Base-by-base conservation (phyloP, 2,797 vertebrate genomes). In the Oryzias sinensis region DNA sequence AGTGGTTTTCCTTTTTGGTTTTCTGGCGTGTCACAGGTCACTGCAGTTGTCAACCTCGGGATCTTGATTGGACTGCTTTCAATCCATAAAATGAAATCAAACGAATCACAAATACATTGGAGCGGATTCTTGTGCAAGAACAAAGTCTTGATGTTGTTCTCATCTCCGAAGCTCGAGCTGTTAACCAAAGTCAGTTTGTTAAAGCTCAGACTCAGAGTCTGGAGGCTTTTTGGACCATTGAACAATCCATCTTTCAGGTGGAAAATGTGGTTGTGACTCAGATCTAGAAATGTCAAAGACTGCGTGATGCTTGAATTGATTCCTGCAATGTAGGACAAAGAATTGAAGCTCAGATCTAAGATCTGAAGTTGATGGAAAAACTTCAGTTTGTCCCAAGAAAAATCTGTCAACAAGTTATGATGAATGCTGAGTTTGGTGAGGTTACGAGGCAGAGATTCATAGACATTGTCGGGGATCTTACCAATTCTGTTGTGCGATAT, bases 61-160 rank as follows among this genome's bases (percentile, higher is more conserved):
- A 95, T 88, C 13, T 44, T 87, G 22, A 92, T 1, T 0, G 41
- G 0, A 13, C 84, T 91, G 1, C 58, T 52, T 37, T 87, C 74
- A 18, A 95, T 86, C 90, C 92, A 94, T 15, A 77, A 24, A 62
- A 90, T 81, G 18, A 96, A 94, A 43, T 93, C 79, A 1, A 88
- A 17, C 1, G 85, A 77, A 65, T 91, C 89, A 56, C 91, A 94
- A 0, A 85, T 93, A 59, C 91, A 94, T 18, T 90, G 80, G 46
- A 93, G 93, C 1, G 87, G 90, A 76, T 94, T 95, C 4, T 22
- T 7, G 5, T 81, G 56, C 46, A 95, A 84, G 25, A 56, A 65
- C 66, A 93, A 68, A 7, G 71, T 66, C 33, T 86, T 17, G 44
- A 93, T 72, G 1, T 59, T 65, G 56, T 65, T 87, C 1, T 78